Evolutionary conservation across 2,888 invertebrate species (phyloP).

Genomic region (Psococerastis gibbosa): DNA sequence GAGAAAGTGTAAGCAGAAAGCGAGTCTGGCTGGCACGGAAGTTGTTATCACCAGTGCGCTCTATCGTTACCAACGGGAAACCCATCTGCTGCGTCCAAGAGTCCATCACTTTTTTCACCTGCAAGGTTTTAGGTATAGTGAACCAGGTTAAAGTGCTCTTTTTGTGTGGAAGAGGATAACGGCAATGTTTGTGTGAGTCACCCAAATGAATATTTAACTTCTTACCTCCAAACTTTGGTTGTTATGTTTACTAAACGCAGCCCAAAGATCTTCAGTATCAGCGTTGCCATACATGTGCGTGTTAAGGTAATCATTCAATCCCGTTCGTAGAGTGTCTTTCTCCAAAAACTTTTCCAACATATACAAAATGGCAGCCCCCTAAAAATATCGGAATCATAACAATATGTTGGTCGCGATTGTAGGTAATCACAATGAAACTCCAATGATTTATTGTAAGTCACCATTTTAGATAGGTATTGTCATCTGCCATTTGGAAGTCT

Average conservation of each 20-base stretch:
- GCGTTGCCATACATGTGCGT: conserved; percentile 50
- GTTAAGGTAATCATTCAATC: conserved; percentile 46
- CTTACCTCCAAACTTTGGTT: conserved; percentile 37
- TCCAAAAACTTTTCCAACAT: conserved; percentile 52
- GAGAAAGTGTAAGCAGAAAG: conserved; percentile 34
- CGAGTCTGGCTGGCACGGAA: conserved; percentile 47
- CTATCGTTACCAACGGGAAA: conserved; percentile 55
- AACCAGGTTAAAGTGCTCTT: neutral
- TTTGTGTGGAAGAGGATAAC: too few relatives aligned
- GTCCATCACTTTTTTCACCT: conserved; percentile 40
- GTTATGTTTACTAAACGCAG: conserved; percentile 41
- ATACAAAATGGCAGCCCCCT: conserved; percentile 50
- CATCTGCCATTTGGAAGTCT: too few relatives aligned
- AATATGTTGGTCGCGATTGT: too few relatives aligned
- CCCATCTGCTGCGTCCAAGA: conserved; percentile 72
- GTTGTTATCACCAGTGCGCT: conserved; percentile 33
- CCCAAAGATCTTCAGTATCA: conserved; percentile 68
- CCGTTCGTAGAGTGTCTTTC: conserved; percentile 39
- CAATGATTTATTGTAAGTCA: too few relatives aligned
- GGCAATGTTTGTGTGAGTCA: neutral
- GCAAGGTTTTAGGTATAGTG: conserved; percentile 9
- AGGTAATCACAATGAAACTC: too few relatives aligned
- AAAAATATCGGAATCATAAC: conserved; percentile 18
- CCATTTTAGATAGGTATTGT: too few relatives aligned
- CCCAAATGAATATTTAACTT: conserved; percentile 28